Evolutionary conservation across 2,797 vertebrate genomes (phyloP).

Genomic region (Pangasius djambal): DNA sequence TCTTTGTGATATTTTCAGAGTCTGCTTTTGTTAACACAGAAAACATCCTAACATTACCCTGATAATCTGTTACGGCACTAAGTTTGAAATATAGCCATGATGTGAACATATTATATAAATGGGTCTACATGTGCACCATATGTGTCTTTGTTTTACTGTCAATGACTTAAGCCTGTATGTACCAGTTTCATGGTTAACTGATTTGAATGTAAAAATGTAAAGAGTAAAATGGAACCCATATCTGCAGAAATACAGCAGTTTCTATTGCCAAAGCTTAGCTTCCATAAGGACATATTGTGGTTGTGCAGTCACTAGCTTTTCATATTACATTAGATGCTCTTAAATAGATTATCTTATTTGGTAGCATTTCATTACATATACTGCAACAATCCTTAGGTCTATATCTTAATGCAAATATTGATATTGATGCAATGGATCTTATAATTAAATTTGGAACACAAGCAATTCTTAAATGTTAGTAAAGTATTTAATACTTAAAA

Average conservation of each 20-base stretch:
- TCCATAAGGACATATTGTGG: no score
- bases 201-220: not conserved
- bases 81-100: not conserved
- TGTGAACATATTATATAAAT: not conserved
- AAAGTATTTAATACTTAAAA: not conserved
- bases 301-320: no score
- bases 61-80: not conserved
- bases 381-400: no score
- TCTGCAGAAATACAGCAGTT: not conserved
- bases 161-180: no score
- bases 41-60: no score
- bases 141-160: no score
- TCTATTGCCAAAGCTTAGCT: no score
- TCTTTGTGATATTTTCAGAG: not conserved
- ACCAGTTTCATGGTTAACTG: not conserved
- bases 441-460: not conserved
- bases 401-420: not conserved
- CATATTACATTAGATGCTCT: no score
- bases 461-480: not conserved
- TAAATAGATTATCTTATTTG: no score
- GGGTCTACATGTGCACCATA: not conserved
- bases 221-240: not conserved
- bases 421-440: not conserved
- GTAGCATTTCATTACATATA: no score
- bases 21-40: not conserved